Base-by-base conservation (phyloP, 92 coral and sea anemone genomes). In the Palythoa grandis region DNA sequence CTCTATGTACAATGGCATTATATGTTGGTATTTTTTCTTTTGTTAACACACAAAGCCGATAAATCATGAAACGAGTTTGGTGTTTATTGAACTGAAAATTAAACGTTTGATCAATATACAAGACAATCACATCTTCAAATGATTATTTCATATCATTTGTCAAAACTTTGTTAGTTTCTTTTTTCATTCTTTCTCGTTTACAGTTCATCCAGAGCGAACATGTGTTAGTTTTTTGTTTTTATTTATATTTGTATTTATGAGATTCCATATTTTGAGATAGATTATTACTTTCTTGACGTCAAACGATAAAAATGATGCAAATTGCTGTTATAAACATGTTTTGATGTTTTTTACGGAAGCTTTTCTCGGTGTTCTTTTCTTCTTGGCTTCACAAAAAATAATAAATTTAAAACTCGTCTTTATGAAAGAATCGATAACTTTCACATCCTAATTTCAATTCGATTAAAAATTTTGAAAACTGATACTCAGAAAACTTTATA, bases 241-340 rank as follows among this genome's bases (percentile, higher is more conserved):
- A 48, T 47, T 67, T 48, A 7, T 43, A 16, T 67, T 47, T n/a
- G 5, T 23, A 5, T 43, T 65, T 63, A 65, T 53, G 53, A 16
- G 5, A 12, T 53, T 6, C 82, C 25, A 23, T 37, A 61, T 40
- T 79, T 37, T 40, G 57, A 39, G 38, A 19, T 16, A 79, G 40
- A 40, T 20, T 35, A n/a, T 29, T 12, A 80, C 25, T 43, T 43
- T 80, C 47, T 40, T 80, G 85, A 80, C 85, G 85, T 80, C 85
- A 80, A 80, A 80, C 60, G 20, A 22, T 11, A 17, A 11, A 50
- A 24, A n/a, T 15, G 7, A 15, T 22, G 60, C 10, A 50, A 24
- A 19, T 19, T 52, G 85, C 66, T 7, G 60, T 47, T 24, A 43
- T 22, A 25, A 79, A 79, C 85, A 80, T 80, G 85, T 80, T 80